phyloP scores from a whole-genome alignment of 2,113 vertebrate genomes.

The Ceyx margarethae region DNA sequence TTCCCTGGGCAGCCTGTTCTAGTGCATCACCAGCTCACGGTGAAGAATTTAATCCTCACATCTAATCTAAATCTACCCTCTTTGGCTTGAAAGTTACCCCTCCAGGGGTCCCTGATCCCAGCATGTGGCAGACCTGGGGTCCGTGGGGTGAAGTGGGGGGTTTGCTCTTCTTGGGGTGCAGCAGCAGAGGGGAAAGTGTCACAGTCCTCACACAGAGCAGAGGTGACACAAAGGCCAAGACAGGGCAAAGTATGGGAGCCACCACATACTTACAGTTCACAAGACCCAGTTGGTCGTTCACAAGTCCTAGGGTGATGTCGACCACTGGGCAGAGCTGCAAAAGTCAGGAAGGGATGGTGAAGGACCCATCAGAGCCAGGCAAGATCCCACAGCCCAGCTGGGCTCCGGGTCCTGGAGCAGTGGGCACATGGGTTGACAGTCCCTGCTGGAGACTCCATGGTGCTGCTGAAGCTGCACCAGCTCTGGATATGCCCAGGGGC shows the following conservation, averaged over 20 bases:
- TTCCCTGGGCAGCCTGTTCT: not conserved
- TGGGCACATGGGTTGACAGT: accelerated
- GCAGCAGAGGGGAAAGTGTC: accelerated
- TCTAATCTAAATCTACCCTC: not conserved
- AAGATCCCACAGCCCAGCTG: not conserved
- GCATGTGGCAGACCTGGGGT: not conserved
- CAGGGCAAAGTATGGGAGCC: accelerated
- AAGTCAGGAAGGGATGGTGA: accelerated
- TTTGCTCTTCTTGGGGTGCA: not conserved
- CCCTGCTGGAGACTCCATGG: accelerated
- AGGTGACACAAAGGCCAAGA: not conserved
- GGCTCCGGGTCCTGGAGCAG: not conserved
- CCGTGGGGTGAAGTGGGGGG: not conserved
- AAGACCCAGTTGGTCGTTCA: slow-evolving; percentile 62
- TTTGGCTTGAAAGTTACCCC: not conserved
- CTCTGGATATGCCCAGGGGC: not conserved
- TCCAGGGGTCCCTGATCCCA: not conserved
- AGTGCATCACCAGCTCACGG: not conserved
- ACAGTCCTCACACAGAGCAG: not conserved
- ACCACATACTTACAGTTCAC: slow-evolving; percentile 51
- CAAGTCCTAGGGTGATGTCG: slow-evolving; percentile 19
- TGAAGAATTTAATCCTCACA: not conserved
- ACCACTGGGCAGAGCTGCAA: slow-evolving; percentile 69
- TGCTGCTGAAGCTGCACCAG: not conserved
- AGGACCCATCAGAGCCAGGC: accelerated